Base-by-base conservation (phyloP, 2,888 invertebrate species). In the Chrysotoxum bicinctum region DNA sequence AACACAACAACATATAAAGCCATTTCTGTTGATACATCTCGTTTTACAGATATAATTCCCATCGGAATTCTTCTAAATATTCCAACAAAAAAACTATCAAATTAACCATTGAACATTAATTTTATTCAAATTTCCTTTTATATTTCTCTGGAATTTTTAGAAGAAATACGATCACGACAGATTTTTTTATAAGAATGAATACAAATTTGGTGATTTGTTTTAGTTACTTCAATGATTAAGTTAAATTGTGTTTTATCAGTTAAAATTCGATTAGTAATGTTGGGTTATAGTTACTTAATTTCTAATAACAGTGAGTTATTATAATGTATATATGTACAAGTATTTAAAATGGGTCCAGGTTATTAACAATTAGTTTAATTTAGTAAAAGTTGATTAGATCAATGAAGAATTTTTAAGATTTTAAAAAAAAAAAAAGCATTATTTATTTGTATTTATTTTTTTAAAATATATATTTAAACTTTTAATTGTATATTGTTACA, bases 401-500 rank as follows among this genome's bases (percentile, higher is more conserved):
- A n/a, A n/a, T 1, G 40, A 19, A 16, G 32, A 68, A 56, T 74
- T 84, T 54, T 62, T 35, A 21, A 23, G n/a, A n/a, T n/a, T n/a
- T n/a, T n/a, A n/a, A 32, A 54, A 74, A 69, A 74, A 60, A 68
- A 78, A 26, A 58, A 64, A 52, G 35, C 62, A 54, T 48, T 56
- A 6, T 54, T 52, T 60, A 3, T 16, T 45, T 37, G 26, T 19
- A 16, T 68, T 60, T 19, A 23, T 68, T 64, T 68, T 23, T 74
- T 66, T 70, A 58, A n/a, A n/a, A 66, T 72, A 62, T 79, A 75
- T 70, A 60, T 82, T 73, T 70, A 62, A 80, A 69, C 30, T 74
- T 84, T 77, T 16, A 85, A 77, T 85, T 85, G 85, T 85, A 85
- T 81, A 85, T 81, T 85, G 23, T 35, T 85, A 85, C 62, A 79